Evolutionary conservation across 1,140 invertebrate genomes (phyloP), one percentile per base, ranked within the genome.

Genomic region (Diabrotica virgifera): DNA sequence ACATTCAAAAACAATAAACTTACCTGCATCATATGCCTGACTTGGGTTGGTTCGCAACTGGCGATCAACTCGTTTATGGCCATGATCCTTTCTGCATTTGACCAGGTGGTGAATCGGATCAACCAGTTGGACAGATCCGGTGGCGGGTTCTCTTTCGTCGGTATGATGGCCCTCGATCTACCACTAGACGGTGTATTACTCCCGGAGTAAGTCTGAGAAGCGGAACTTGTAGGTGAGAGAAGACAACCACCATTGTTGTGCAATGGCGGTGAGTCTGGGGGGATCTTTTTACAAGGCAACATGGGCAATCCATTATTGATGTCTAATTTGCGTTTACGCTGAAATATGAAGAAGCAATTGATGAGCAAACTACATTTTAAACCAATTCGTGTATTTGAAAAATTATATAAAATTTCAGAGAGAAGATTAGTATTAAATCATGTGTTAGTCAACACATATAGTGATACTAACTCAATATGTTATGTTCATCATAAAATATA

Each of bases 31-130:
- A 97, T 93, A 77, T 96, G 91, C 51, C 95, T 87, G 2, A 97
- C 94, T 82, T 98, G 94, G 40, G 92, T 91, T 6, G 94, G 89
- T 71, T 96, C 92, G 81, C 95, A 70, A 57, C 66, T 59, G 55
- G 89, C 89, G 58, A 98, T 95, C 52, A 99, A 81, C 67, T 92
- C 89, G 78, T 96, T 93, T 37, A 99, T 87, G 0, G 95, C 96
- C 72, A 92, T 80, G 71, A 96, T 85, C 68, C 95, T 85, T 79
- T 98, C 94, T 0, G 89, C 87, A 77, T 96, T 92, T 35, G 89
- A 90, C 95, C 95, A 98, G 79, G 92, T 90, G 85, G 87, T 87
- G 80, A 87, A 93, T 76, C 89, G 89, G 66, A 84, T 77, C 61
- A 94, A 78, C 91, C 91, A 94, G 70, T 86, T 84, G 63, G 82